Conservation (phyloP, 2,113 vertebrate species). For the Holacanthus passer region DNA sequence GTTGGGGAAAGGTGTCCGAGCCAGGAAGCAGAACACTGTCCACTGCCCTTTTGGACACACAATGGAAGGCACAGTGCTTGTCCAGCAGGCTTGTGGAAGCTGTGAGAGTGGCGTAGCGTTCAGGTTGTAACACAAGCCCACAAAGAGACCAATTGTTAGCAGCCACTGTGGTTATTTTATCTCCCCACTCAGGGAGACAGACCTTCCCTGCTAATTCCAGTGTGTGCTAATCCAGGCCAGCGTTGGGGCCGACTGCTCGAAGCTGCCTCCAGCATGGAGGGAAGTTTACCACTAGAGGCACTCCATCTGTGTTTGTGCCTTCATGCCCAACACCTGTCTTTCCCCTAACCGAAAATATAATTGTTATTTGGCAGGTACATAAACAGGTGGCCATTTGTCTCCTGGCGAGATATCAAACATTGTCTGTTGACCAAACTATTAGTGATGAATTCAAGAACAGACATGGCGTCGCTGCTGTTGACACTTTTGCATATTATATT, state of each 20-base stretch:
- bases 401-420: not conserved
- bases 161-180: constrained; percentile 71
- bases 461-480: not conserved
- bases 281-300: constrained; percentile 45
- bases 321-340: constrained; percentile 22
- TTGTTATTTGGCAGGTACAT: not conserved
- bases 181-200: constrained; percentile 64
- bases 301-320: not conserved
- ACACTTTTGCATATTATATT: not conserved
- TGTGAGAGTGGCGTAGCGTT: constrained; percentile 68
- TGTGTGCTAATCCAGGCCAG: constrained; percentile 66
- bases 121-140: constrained; percentile 73
- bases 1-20: constrained; percentile 61
- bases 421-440: constrained; percentile 10
- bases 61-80: constrained; percentile 82
- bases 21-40: constrained; percentile 77
- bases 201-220: constrained; percentile 67
- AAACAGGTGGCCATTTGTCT: constrained; percentile 22
- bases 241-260: constrained; percentile 26
- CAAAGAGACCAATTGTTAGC: constrained; percentile 82
- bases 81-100: constrained; percentile 66
- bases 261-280: constrained; percentile 9
- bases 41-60: constrained; percentile 82
- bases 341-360: not conserved
- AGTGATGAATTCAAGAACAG: not conserved